These are phyloP conservation scores for Sphaerophoria taeniata DNA, from an alignment of 2,888 invertebrate genomes.

Conservation along the genomic window DNA sequence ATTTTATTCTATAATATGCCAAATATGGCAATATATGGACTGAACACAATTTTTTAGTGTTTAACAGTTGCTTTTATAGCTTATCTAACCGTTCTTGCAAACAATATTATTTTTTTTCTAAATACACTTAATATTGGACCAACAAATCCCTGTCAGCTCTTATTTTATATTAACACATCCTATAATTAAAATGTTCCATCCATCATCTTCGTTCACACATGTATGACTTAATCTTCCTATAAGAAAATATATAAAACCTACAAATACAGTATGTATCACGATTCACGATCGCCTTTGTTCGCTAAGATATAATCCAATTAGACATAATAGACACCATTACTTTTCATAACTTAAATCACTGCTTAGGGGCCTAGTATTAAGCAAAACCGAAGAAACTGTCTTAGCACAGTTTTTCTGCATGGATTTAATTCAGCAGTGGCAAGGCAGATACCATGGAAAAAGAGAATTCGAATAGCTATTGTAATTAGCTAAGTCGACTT, in stretches of 20 bases:
- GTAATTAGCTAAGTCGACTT: background rate
- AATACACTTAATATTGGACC: no score
- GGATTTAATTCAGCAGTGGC: constrained; percentile 5
- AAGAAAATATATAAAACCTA: background rate
- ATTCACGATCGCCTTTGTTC: constrained; percentile 10
- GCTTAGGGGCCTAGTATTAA: constrained; percentile 24
- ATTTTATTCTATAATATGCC: no score
- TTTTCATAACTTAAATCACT: constrained; percentile 22
- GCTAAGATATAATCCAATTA: constrained; percentile 32
- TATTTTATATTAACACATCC: background rate
- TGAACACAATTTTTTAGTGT: no score
- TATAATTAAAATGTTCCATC: background rate
- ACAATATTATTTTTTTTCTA: no score
- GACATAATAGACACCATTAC: constrained; percentile 25
- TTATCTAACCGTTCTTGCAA: no score
- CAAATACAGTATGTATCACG: constrained; percentile 16
- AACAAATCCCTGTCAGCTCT: background rate
- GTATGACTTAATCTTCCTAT: constrained; percentile 19
- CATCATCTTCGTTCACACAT: constrained; percentile 27
- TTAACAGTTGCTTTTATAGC: no score
- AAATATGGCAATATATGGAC: no score
- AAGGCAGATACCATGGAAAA: background rate
- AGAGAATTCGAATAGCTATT: background rate
- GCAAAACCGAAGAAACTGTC: constrained; percentile 1
- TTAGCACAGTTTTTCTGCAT: background rate